phyloP scores from a whole-genome alignment of 1,140 invertebrate genomes.

The Drosophila willistoni region DNA sequence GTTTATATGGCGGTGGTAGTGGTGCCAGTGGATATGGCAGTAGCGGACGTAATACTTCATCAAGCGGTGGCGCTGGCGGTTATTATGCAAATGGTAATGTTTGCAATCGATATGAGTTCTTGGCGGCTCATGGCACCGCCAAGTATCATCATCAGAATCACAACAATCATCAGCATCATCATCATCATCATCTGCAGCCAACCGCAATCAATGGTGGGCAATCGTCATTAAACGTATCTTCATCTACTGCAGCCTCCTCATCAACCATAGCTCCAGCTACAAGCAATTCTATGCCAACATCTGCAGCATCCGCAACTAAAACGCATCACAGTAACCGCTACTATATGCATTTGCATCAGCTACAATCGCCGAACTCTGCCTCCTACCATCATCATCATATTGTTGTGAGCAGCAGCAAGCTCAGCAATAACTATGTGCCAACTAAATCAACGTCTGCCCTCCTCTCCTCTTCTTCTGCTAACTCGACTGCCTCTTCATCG shows the following conservation, averaged over 20 bases:
- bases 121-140: slow-evolving; percentile 16
- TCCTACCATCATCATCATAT: slow-evolving; percentile 55
- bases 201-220: slow-evolving; percentile 17
- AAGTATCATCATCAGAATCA: slow-evolving; percentile 57
- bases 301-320: slow-evolving; percentile 36
- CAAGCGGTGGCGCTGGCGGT: slow-evolving; percentile 19
- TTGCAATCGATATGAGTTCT: slow-evolving; percentile 71
- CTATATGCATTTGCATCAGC: slow-evolving; percentile 56
- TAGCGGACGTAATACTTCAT: slow-evolving; percentile 18
- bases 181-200: slow-evolving; percentile 34
- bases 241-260: slow-evolving; percentile 25
- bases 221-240: too few relatives aligned
- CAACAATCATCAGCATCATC: slow-evolving; percentile 48
- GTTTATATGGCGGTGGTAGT: slow-evolving; percentile 67
- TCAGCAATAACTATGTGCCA: slow-evolving; percentile 49
- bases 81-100: slow-evolving; percentile 72
- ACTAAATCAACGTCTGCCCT: slow-evolving; percentile 59
- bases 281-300: slow-evolving; percentile 26
- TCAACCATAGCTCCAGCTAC: slow-evolving; percentile 15
- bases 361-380: slow-evolving; percentile 11
- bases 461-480: slow-evolving; percentile 59
- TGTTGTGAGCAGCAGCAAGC: slow-evolving; percentile 68
- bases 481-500: slow-evolving; percentile 44
- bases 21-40: slow-evolving; percentile 46
- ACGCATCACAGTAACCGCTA: slow-evolving; percentile 54